Evolutionary conservation across 2,888 invertebrate genomes (phyloP).

Genomic region (Dasypolia templi): DNA sequence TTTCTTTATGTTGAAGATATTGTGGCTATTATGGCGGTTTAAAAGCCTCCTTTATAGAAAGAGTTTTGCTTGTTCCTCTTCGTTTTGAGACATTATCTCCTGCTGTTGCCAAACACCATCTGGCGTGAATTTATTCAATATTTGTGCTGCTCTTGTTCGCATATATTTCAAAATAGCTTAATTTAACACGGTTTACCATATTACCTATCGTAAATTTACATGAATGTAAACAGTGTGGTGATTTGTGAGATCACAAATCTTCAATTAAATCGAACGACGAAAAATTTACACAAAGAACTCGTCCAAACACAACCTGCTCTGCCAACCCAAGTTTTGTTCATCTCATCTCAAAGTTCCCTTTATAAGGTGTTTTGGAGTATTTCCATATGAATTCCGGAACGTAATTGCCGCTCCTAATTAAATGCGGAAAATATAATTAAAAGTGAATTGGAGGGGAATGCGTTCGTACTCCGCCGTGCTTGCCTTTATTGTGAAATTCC

Average conservation of each 20-base stretch:
- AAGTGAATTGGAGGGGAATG: conserved; percentile 50
- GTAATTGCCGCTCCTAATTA: conserved; percentile 63
- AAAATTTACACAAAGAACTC: neutral
- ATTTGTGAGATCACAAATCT: too few relatives aligned
- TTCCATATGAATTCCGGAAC: conserved; percentile 56
- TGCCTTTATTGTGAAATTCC: conserved; percentile 39
- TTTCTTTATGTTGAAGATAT: conserved; percentile 28
- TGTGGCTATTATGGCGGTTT: conserved; percentile 13
- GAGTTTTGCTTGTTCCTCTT: conserved; percentile 26
- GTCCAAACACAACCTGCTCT: neutral
- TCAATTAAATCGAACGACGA: neutral
- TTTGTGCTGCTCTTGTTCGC: conserved; percentile 8
- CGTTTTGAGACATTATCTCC: conserved; percentile 18
- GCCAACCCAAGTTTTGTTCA: conserved; percentile 3
- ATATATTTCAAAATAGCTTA: conserved; percentile 34
- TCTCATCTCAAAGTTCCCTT: conserved; percentile 5
- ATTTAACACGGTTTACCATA: conserved; percentile 10
- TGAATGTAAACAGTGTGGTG: too few relatives aligned
- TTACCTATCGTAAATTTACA: conserved; percentile 9
- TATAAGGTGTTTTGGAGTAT: conserved; percentile 51
- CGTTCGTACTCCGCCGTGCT: conserved; percentile 1
- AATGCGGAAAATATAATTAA: conserved; percentile 65
- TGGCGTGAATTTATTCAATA: conserved; percentile 38
- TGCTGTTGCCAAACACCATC: conserved; percentile 30
- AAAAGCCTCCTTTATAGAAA: neutral